Evolutionary conservation across 2,113 vertebrate species (phyloP).

Genomic region (Phrynocephalus versicolor): DNA sequence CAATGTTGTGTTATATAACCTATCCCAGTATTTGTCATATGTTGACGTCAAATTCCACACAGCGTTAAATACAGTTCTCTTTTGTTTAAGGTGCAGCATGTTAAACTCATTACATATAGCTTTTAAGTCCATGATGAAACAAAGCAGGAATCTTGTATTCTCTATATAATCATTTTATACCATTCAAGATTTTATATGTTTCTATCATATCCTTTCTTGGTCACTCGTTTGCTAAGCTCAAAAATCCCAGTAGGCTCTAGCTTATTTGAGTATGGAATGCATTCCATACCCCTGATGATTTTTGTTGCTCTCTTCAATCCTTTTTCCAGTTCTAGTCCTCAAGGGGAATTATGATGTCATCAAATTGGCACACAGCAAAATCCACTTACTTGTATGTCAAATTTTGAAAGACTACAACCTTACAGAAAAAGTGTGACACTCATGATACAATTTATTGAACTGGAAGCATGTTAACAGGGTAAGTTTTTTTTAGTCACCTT

Average conservation of each 20-base stretch:
- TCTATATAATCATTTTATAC: background rate
- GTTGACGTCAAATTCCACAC: background rate
- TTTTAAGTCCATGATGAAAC: background rate
- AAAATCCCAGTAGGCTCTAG: background rate
- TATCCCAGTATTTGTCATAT: background rate
- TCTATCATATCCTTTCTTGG: background rate
- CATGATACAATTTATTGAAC: background rate
- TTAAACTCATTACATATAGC: background rate
- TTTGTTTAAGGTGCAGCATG: background rate
- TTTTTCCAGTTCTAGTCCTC: conserved; percentile 8
- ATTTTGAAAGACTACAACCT: background rate
- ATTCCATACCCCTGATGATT: conserved; percentile 7
- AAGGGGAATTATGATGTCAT: conserved; percentile 5
- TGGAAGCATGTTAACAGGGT: background rate
- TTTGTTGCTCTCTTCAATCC: conserved; percentile 10
- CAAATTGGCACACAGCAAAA: background rate
- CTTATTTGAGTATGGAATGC: background rate
- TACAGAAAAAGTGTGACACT: background rate
- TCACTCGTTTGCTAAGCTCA: background rate
- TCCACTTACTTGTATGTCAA: background rate
- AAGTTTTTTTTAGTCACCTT: conserved; percentile 9
- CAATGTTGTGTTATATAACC: background rate
- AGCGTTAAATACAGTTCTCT: background rate
- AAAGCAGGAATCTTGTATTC: background rate
- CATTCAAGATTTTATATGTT: background rate